Evolutionary conservation across 2,888 invertebrate genomes (phyloP).

Genomic region (Chymomyza amoena): DNA sequence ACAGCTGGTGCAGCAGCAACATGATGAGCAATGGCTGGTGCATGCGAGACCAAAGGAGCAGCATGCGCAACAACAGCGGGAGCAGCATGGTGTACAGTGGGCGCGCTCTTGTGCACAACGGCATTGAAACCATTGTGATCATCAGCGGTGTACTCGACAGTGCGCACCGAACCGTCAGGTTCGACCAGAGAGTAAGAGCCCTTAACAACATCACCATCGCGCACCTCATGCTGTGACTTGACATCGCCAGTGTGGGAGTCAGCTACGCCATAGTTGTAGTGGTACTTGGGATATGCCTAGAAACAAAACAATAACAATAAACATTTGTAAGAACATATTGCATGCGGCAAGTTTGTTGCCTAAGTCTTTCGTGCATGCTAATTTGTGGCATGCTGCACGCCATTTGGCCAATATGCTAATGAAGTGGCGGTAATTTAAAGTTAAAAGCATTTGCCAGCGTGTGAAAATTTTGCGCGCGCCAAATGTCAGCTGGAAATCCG

Average conservation of each 20-base stretch:
- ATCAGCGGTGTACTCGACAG: slow-evolving; percentile 79
- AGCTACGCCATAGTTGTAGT: slow-evolving; percentile 79
- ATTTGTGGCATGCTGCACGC: not conserved
- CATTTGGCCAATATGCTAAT: slow-evolving; percentile 40
- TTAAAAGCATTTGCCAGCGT: slow-evolving; percentile 6
- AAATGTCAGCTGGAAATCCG: slow-evolving; percentile 45
- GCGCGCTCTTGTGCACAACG: slow-evolving; percentile 78
- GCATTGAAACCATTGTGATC: slow-evolving; percentile 79
- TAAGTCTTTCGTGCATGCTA: not conserved
- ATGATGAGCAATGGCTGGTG: slow-evolving; percentile 70
- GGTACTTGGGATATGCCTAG: slow-evolving; percentile 78
- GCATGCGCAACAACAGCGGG: slow-evolving; percentile 55
- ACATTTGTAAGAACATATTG: slow-evolving; percentile 34
- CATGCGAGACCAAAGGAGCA: slow-evolving; percentile 56
- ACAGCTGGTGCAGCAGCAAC: slow-evolving; percentile 74
- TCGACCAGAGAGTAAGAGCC: slow-evolving; percentile 79
- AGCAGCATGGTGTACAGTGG: slow-evolving; percentile 75
- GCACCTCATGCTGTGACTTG: slow-evolving; percentile 79
- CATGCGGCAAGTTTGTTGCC: not conserved
- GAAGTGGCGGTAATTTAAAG: not conserved
- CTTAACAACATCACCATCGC: slow-evolving; percentile 79
- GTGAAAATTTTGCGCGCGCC: slow-evolving; percentile 28
- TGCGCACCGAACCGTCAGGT: slow-evolving; percentile 79
- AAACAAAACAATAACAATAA: not conserved
- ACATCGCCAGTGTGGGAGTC: slow-evolving; percentile 79